Evolutionary conservation across 2,888 invertebrate species (phyloP), one percentile per base, ranked within the genome.

Genomic region (Holacanthella duospinosa): DNA sequence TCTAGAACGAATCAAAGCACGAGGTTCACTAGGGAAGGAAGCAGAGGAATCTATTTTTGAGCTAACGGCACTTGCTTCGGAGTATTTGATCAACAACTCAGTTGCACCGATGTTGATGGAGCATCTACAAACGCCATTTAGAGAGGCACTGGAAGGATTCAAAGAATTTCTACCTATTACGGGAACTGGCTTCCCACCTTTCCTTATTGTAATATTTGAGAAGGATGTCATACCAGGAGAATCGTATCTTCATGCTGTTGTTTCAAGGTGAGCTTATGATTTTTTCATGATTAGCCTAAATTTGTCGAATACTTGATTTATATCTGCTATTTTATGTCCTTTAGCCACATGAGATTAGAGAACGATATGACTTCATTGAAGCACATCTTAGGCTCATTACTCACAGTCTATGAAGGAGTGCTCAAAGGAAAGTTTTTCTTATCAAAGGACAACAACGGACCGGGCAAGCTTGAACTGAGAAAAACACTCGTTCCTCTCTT

Each of bases 191-290:
- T 48, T 48, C 21, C 48, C 48, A 21, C 48, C 48, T n/a, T 48
- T 67, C 36, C 64, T 63, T 28, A 67, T 63, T 27, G 67, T 58
- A 25, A 56, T 65, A n/a, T 71, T 64, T 36, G 71, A 70, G 53
- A 61, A 66, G 67, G 89, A 91, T 75, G 84, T 88, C 43, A 86
- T 91, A 68, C 90, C 91, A 19, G 86, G 87, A 0, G 91, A 92
- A 76, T 89, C 86, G 73, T 89, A 88, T 70, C 84, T 90, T 1
- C 80, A 89, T n/a, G 84, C 85, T 61, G 84, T 90, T 3, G 84
- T 89, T 43, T 83, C 81, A 67, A 82, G 83, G 28, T 86, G 87
- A 74, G 54, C 58, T 36, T 36, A 36, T 36, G 12, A n/a, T 48
- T 48, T n/a, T n/a, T 21, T n/a, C n/a, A 16, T 21, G 48, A n/a